A percentile compares a stretch with the other conserved stretches of the same genome.
phyloP scores from a whole-genome alignment of 1,140 invertebrate species.

The Scaptomyza montana region DNA sequence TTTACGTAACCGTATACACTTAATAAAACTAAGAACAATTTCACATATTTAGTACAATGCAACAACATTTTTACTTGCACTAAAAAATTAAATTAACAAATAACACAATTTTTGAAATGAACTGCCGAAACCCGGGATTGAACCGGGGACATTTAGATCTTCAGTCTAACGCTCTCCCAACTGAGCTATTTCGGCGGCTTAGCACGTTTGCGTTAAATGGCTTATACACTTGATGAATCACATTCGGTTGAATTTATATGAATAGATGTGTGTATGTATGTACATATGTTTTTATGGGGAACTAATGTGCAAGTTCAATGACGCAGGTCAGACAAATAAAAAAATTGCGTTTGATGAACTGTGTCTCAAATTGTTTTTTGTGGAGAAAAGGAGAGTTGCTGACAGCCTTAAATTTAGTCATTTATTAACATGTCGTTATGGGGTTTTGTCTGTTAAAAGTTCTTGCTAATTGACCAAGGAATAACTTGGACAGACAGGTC shows the following conservation, averaged over 20 bases:
- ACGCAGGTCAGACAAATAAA: slow-evolving; percentile 5
- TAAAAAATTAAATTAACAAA: no score
- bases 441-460: slow-evolving; percentile 5
- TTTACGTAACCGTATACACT: no score
- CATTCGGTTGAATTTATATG: background rate
- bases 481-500: background rate
- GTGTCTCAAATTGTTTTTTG: background rate
- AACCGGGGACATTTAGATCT: slow-evolving; percentile 92
- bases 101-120: background rate
- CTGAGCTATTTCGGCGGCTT: slow-evolving; percentile 86
- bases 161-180: slow-evolving; percentile 93
- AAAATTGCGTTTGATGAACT: slow-evolving; percentile 15
- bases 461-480: slow-evolving; percentile 14
- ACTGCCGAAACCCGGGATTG: slow-evolving; percentile 91
- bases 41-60: no score
- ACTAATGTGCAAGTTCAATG: slow-evolving; percentile 7
- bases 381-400: background rate
- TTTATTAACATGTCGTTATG: slow-evolving; percentile 6
- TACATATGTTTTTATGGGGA: background rate
- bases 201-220: background rate
- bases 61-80: no score
- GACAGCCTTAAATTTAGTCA: slow-evolving; percentile 4
- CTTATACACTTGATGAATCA: background rate
- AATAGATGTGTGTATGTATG: background rate
- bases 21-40: no score